phyloP scores from a whole-genome alignment of 2,888 invertebrate species.

The Coremacera marginata region DNA sequence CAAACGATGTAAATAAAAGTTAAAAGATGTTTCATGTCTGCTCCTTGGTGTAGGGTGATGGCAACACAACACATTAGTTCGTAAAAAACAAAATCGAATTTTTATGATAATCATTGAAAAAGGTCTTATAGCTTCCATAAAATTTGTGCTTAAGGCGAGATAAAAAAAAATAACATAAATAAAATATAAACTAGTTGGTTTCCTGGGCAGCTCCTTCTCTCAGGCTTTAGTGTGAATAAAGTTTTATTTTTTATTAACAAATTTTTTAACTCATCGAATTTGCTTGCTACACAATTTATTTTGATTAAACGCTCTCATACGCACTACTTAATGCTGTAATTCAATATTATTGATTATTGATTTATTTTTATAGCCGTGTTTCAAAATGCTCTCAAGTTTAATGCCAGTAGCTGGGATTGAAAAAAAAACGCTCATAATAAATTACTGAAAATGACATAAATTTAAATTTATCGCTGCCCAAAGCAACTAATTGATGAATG shows the following conservation, averaged over 20 bases:
- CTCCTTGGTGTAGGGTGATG: background rate
- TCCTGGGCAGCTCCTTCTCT: no score
- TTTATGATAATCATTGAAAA: background rate
- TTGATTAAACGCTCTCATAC: no score
- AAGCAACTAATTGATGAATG: constrained; percentile 31
- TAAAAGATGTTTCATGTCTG: constrained; percentile 3
- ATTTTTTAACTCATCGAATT: no score
- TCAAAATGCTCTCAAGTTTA: no score
- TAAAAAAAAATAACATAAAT: background rate
- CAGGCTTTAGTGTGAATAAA: no score
- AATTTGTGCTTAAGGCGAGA: background rate
- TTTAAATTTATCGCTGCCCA: constrained; percentile 10
- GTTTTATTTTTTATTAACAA: no score
- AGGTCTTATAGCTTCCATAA: background rate
- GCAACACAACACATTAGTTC: background rate
- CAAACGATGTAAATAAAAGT: constrained; percentile 10
- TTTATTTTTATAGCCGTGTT: no score
- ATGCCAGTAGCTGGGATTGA: background rate
- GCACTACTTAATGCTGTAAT: no score
- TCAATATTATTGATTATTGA: no score
- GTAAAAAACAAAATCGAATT: constrained; percentile 1
- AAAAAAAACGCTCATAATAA: background rate
- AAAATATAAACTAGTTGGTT: background rate
- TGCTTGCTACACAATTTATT: no score
- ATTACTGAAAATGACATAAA: background rate